Evolutionary conservation across 1,140 invertebrate species (phyloP).

Genomic region (Drosophila varians): DNA sequence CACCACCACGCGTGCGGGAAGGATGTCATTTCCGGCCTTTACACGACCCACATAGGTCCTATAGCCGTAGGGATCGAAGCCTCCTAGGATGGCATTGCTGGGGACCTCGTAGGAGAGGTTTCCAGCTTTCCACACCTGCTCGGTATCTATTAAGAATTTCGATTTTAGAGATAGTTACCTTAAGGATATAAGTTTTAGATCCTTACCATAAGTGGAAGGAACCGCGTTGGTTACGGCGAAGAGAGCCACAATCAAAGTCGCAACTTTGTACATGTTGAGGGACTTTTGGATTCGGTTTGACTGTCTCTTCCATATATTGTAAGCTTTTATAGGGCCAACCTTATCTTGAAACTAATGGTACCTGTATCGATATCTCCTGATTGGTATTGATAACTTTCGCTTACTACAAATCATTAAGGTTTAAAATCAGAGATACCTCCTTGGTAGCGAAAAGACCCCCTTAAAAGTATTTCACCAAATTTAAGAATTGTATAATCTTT

Average conservation of each 20-base stretch:
- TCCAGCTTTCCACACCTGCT: slow-evolving; percentile 29
- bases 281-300: slow-evolving; percentile 10
- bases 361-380: slow-evolving; percentile 35
- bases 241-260: slow-evolving; percentile 25
- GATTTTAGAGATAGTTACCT: not conserved
- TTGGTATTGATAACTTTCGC: slow-evolving; percentile 32
- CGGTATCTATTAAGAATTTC: slow-evolving; percentile 18
- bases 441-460: slow-evolving; percentile 11
- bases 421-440: not conserved
- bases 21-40: slow-evolving; percentile 2
- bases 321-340: slow-evolving; percentile 31
- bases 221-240: slow-evolving; percentile 22
- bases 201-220: slow-evolving; percentile 19
- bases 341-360: slow-evolving; percentile 26
- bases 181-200: not conserved
- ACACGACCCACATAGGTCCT: slow-evolving; percentile 46
- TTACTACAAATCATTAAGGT: slow-evolving; percentile 20
- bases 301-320: not conserved
- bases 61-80: slow-evolving; percentile 44
- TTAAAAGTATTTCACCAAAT: slow-evolving; percentile 5
- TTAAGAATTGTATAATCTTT: not conserved
- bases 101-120: slow-evolving; percentile 43
- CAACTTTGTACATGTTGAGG: slow-evolving; percentile 31
- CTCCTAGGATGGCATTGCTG: slow-evolving; percentile 32
- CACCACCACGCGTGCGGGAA: slow-evolving; percentile 40